Conservation (phyloP, 2,113 vertebrate species). For the Triplophysa tibetana region DNA sequence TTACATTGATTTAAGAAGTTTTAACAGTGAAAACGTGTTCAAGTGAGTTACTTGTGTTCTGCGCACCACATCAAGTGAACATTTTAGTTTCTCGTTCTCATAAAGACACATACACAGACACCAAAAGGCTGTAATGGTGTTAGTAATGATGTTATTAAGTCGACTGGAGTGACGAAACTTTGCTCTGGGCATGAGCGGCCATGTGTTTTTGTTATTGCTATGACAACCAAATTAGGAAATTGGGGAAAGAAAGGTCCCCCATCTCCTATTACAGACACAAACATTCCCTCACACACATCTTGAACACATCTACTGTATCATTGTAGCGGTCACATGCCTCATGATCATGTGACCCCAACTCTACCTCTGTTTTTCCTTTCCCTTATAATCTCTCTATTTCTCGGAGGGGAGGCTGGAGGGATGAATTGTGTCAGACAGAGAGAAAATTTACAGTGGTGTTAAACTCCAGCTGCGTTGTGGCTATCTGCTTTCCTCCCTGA, state of each 20-base stretch:
- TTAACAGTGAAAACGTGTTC: not conserved
- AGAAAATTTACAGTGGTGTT: slow-evolving; percentile 52
- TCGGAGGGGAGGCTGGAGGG: slow-evolving; percentile 27
- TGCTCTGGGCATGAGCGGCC: slow-evolving; percentile 29
- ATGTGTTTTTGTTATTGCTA: slow-evolving; percentile 53
- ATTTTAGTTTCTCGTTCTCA: slow-evolving; percentile 19
- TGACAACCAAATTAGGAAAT: slow-evolving; percentile 46
- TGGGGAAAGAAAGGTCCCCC: slow-evolving; percentile 21
- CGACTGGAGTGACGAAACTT: slow-evolving; percentile 36
- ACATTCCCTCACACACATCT: slow-evolving; percentile 44
- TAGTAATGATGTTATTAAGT: slow-evolving; percentile 46
- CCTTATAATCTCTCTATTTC: slow-evolving; percentile 6
- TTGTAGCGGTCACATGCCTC: slow-evolving; percentile 34
- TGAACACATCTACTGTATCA: slow-evolving; percentile 48
- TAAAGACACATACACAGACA: slow-evolving; percentile 35
- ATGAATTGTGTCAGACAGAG: slow-evolving; percentile 50
- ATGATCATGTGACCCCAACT: slow-evolving; percentile 13
- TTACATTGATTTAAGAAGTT: too few relatives aligned
- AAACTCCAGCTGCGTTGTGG: slow-evolving; percentile 57
- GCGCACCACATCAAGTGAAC: not conserved
- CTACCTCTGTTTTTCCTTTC: not conserved
- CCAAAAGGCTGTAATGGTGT: slow-evolving; percentile 24
- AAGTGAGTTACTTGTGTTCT: not conserved
- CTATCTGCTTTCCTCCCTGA: slow-evolving; percentile 46
- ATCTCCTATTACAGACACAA: slow-evolving; percentile 42